Evolutionary conservation across 1,140 invertebrate species (phyloP), one percentile per base, ranked within the genome.

Genomic region (Pentalonia nigronervosa): DNA sequence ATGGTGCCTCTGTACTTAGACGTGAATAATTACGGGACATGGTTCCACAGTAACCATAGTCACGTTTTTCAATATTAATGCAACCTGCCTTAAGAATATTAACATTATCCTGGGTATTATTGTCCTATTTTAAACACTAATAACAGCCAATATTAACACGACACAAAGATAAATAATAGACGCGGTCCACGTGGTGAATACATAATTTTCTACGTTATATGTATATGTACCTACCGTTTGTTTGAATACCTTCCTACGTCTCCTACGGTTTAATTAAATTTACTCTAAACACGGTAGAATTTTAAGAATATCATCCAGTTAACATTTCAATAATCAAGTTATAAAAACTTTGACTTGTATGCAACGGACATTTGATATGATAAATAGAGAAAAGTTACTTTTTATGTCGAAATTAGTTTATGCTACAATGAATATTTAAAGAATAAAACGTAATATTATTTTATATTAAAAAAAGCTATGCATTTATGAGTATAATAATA

Each of bases 81-180:
- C n/a, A 76, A 76, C 36, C 83, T 84, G 83, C 41, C 9, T 14
- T n/a, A n/a, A 41, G 36, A 84, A 84, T 76, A 76, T 84, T 84
- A 84, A 84, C 36, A 45, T 41, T 84, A 41, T 45, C 36, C 21
- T 45, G 36, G 8, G 83, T 45, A 84, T 41, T 36, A 83, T 14
- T 76, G 60, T 76, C 30, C 30, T 30, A 76, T 76, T 76, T 76
- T 2, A n/a, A 76, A 76, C 60, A 76, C 60, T 76, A 76, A 67
- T 67, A 84, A 84, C 76, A 36, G 30, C 76, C 76, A 84, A 84
- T 84, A 84, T 84, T 84, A 84, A 84, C 36, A 84, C 36, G 83
- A 41, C 36, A 25, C 41, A 36, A 36, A 84, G 83, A 41, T 41
- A 84, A 84, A 84, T 45, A 84, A 41, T 76, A 76, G 60, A 76